Percentiles rank a stretch among this genome's conserved stretches.
phyloP scores from a whole-genome alignment of 30 jellyfish, hydroid and myxozoan genomes.

The Nemopilema nomurai region DNA sequence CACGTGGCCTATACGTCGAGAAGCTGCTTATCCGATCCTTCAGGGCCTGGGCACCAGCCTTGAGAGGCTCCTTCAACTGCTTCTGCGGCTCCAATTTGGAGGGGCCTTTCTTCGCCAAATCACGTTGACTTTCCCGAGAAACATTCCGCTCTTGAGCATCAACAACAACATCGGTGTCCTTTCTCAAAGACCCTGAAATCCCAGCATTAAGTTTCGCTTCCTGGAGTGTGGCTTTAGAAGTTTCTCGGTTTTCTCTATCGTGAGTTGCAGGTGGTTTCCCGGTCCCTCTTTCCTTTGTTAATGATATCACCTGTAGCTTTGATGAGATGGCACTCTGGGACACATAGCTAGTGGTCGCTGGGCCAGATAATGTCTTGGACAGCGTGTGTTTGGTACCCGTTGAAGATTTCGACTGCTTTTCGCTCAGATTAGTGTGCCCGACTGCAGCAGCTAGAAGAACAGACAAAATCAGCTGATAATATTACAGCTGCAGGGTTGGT shows the following conservation, averaged over 20 bases:
- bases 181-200: too few species aligned
- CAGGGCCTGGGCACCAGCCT: conserved; percentile 53
- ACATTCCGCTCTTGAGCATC: background rate
- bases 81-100: background rate
- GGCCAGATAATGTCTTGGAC: conserved; percentile 27
- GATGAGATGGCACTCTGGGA: background rate
- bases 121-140: background rate
- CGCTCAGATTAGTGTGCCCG: too few species aligned
- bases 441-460: too few species aligned
- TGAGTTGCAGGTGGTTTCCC: background rate
- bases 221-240: background rate
- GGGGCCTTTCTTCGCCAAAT: background rate
- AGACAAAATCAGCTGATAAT: too few species aligned
- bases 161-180: too few species aligned
- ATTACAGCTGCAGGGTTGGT: too few species aligned
- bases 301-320: background rate
- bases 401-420: too few species aligned
- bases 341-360: background rate
- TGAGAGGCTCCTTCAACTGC: conserved; percentile 21
- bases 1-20: conserved; percentile 66
- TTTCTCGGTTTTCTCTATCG: background rate
- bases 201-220: background rate
- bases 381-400: conserved; percentile 2
- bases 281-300: background rate
- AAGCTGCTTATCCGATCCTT: conserved; percentile 38